These are phyloP conservation scores for Pachypsylla venusta DNA, from an alignment of 1,140 invertebrate species.

Conservation along the genomic window DNA sequence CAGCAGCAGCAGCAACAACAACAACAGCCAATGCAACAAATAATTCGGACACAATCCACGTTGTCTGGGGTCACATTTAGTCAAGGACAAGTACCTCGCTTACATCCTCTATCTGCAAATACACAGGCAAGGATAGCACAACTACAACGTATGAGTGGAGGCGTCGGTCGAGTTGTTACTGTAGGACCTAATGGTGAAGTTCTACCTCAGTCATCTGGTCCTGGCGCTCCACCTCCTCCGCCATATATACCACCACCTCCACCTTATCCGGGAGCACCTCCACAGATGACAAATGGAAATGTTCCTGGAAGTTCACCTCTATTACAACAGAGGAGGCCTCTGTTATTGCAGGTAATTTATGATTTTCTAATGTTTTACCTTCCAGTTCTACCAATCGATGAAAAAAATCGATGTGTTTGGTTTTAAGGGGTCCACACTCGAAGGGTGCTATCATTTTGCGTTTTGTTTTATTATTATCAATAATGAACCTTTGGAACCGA, in stretches of 20 bases:
- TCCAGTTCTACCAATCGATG: slow-evolving; percentile 9
- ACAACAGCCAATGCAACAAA: slow-evolving; percentile 24
- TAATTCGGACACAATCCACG: not conserved
- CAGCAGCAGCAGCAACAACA: slow-evolving; percentile 27
- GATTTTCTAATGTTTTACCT: not conserved
- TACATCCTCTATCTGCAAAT: not conserved
- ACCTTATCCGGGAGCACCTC: slow-evolving; percentile 44
- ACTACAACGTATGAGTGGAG: slow-evolving; percentile 9
- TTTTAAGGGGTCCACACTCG: no score
- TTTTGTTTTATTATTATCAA: no score
- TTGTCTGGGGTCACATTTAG: not conserved
- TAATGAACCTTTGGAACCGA: no score
- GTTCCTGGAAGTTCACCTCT: not conserved
- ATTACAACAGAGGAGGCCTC: slow-evolving; percentile 37
- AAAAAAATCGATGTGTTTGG: no score
- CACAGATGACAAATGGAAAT: slow-evolving; percentile 18
- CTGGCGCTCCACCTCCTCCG: slow-evolving; percentile 35
- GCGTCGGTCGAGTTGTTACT: slow-evolving; percentile 6
- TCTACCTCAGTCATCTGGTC: not conserved
- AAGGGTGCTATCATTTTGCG: no score
- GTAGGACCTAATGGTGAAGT: slow-evolving; percentile 1
- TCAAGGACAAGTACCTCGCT: not conserved
- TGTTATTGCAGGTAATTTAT: slow-evolving; percentile 60
- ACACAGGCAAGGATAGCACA: slow-evolving; percentile 16
- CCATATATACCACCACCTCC: slow-evolving; percentile 45